These are phyloP conservation scores for Aelia acuminata DNA, from an alignment of 2,888 invertebrate genomes.

Conservation along the genomic window DNA sequence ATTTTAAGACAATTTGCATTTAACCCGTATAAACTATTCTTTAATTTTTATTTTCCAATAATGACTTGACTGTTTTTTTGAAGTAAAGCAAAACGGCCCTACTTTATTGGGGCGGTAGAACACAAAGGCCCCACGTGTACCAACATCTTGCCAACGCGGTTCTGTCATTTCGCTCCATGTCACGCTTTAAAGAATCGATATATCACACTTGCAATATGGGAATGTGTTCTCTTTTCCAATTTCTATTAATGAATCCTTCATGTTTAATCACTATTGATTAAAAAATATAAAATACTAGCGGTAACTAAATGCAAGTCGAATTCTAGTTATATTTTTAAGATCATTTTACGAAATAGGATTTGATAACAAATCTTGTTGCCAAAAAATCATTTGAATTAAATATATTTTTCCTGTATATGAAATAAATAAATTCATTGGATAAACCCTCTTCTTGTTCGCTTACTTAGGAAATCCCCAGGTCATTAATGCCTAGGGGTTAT, in stretches of 20 bases:
- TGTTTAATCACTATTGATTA: neutral
- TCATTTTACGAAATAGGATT: too few relatives aligned
- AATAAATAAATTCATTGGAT: too few relatives aligned
- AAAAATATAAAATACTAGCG: too few relatives aligned
- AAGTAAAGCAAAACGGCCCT: neutral
- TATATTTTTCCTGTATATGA: too few relatives aligned
- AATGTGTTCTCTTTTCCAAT: neutral
- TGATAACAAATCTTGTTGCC: too few relatives aligned
- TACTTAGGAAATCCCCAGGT: too few relatives aligned
- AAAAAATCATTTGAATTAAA: too few relatives aligned
- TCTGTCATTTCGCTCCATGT: constrained; percentile 9
- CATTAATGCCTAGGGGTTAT: too few relatives aligned
- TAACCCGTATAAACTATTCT: neutral
- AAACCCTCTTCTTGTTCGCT: too few relatives aligned
- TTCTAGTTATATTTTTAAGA: too few relatives aligned
- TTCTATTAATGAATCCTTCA: neutral
- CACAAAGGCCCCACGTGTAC: neutral
- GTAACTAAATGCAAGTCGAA: too few relatives aligned
- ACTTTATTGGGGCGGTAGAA: neutral
- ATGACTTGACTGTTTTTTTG: constrained; percentile 7
- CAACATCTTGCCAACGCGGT: neutral
- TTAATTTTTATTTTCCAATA: neutral
- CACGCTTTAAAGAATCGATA: neutral
- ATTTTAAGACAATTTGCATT: neutral
- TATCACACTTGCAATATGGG: constrained; percentile 9